These are phyloP conservation scores for Podarcis siculus DNA, from an alignment of 2,797 vertebrate species.

Conservation along the genomic window DNA sequence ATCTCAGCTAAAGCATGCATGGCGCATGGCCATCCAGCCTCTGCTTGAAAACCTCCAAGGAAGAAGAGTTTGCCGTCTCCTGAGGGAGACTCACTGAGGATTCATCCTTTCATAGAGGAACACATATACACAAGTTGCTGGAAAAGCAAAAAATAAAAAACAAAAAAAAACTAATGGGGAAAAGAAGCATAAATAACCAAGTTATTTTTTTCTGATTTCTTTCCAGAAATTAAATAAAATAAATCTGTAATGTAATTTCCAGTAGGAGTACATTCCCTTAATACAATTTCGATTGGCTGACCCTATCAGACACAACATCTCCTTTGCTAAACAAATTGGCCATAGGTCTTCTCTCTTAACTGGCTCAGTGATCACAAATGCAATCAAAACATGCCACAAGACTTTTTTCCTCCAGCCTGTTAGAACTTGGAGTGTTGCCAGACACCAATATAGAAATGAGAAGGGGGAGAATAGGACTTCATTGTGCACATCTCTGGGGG, in stretches of 20 bases:
- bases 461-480: neutral
- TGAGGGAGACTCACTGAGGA: neutral
- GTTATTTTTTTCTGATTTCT: constrained; percentile 65
- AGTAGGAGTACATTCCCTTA: constrained; percentile 73
- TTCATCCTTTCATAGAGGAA: neutral
- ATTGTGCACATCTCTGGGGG: neutral
- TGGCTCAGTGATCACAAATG: constrained; percentile 48
- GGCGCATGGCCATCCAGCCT: no score
- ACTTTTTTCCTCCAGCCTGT: constrained; percentile 34
- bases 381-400: constrained; percentile 44
- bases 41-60: no score
- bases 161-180: constrained; percentile 63
- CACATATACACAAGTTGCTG: constrained; percentile 39
- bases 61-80: no score
- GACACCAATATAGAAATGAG: constrained; percentile 49
- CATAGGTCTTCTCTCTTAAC: constrained; percentile 48
- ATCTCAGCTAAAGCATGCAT: no score
- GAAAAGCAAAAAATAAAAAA: constrained; percentile 68
- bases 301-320: constrained; percentile 60
- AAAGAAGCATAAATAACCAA: constrained; percentile 64
- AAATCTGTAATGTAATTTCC: constrained; percentile 61
- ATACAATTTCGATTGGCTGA: constrained; percentile 77
- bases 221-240: constrained; percentile 48
- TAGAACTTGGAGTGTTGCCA: constrained; percentile 35
- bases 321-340: constrained; percentile 59